phyloP scores from a whole-genome alignment of 2,113 vertebrate species.

The Pseudopipra pipra region DNA sequence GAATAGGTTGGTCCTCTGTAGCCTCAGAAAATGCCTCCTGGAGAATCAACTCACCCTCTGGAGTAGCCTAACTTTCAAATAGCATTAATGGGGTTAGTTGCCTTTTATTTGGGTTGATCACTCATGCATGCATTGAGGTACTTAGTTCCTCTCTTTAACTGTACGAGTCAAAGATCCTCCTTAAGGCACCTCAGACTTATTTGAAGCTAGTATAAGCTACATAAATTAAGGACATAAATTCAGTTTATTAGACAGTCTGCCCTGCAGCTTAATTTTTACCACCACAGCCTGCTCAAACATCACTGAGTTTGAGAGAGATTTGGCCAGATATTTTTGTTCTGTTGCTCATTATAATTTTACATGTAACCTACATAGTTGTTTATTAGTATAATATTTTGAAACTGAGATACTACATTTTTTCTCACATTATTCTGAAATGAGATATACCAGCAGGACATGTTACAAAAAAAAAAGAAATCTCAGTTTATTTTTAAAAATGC shows the following conservation, averaged over 20 bases:
- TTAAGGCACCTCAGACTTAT: not conserved
- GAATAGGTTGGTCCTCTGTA: not conserved
- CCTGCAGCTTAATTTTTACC: not conserved
- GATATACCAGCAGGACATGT: not conserved
- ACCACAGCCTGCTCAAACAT: not conserved
- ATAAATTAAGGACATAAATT: not conserved
- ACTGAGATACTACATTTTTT: not conserved
- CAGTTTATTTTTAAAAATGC: not conserved
- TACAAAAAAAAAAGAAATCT: not conserved
- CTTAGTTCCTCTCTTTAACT: not conserved
- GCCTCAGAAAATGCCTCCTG: not conserved
- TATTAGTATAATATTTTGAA: not conserved
- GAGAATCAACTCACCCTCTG: not conserved
- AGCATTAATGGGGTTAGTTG: not conserved
- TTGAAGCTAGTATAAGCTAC: not conserved
- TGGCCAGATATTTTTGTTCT: not conserved
- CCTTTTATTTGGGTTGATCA: not conserved
- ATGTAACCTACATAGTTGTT: not conserved
- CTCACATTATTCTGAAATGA: not conserved
- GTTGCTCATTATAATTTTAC: not conserved
- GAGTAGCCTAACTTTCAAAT: not conserved
- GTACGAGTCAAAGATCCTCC: not conserved
- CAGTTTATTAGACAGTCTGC: not conserved
- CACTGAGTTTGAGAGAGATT: not conserved
- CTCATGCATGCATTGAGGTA: not conserved